A percentile compares a stretch with the other conserved stretches of the same genome.
phyloP scores from a whole-genome alignment of 2,888 invertebrate genomes.

The Norana najaformis region DNA sequence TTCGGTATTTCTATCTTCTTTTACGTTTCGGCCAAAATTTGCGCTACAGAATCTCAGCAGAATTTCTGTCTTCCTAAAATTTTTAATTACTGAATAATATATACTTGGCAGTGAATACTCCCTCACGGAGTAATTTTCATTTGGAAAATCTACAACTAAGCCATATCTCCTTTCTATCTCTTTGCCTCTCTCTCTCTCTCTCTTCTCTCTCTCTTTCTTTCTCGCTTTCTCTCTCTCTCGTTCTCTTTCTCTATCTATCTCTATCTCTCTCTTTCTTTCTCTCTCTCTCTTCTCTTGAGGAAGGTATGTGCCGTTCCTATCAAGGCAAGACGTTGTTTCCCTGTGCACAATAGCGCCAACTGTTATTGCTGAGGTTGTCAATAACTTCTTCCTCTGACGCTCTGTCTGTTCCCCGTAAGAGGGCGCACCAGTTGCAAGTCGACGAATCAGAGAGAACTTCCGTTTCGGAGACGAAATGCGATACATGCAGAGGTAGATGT shows the following conservation, averaged over 20 bases:
- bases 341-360: constrained; percentile 3
- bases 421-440: not conserved
- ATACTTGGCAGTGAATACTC: too few species aligned
- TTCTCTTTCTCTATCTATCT: too few species aligned
- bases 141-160: too few species aligned
- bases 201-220: not conserved
- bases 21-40: too few species aligned
- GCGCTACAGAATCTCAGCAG: too few species aligned
- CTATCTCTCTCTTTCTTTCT: not conserved
- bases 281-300: not conserved
- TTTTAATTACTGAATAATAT: too few species aligned
- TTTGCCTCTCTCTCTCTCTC: not conserved
- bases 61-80: too few species aligned
- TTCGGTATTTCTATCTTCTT: too few species aligned
- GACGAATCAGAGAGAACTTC: not conserved
- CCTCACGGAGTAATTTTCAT: too few species aligned
- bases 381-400: not conserved
- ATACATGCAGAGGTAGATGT: not conserved
- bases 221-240: not conserved
- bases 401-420: not conserved
- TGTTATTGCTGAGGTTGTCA: not conserved
- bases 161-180: not conserved
- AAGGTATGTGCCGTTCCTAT: not conserved
- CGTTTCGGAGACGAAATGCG: not conserved
- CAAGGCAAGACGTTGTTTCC: not conserved